phyloP scores from a whole-genome alignment of 1,140 invertebrate genomes.

The Leptinotarsa lineolata region DNA sequence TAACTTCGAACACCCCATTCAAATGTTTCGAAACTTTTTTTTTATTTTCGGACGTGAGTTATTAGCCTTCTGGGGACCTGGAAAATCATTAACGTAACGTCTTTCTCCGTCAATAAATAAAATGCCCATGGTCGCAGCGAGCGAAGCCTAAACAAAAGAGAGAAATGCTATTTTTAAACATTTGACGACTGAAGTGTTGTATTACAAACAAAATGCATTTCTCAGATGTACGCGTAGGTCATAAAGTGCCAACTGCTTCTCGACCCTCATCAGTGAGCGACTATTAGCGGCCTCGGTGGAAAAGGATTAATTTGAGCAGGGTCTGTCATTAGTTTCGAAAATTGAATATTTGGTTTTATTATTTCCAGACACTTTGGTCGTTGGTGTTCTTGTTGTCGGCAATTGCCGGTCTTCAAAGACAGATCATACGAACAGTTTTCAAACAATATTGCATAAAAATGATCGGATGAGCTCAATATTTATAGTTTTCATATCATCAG shows the following conservation, averaged over 20 bases:
- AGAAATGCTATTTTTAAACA: slow-evolving; percentile 6
- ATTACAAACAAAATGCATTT: slow-evolving; percentile 7
- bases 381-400: too few relatives aligned
- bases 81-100: neutral
- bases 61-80: neutral
- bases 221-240: neutral
- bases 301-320: slow-evolving; percentile 4
- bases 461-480: too few relatives aligned
- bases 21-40: neutral
- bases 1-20: neutral
- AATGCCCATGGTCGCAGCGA: neutral
- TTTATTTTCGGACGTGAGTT: neutral
- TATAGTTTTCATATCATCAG: too few relatives aligned
- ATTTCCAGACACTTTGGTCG: neutral
- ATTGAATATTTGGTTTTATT: neutral
- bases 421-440: too few relatives aligned
- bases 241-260: slow-evolving; percentile 1
- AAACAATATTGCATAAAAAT: too few relatives aligned
- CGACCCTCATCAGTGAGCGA: neutral
- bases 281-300: slow-evolving; percentile 1
- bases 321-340: neutral
- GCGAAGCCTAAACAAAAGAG: neutral
- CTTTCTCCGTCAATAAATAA: neutral
- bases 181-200: slow-evolving; percentile 5
- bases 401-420: too few relatives aligned